Evolutionary conservation across 2,888 invertebrate species (phyloP).

Genomic region (Andrena marginata): DNA sequence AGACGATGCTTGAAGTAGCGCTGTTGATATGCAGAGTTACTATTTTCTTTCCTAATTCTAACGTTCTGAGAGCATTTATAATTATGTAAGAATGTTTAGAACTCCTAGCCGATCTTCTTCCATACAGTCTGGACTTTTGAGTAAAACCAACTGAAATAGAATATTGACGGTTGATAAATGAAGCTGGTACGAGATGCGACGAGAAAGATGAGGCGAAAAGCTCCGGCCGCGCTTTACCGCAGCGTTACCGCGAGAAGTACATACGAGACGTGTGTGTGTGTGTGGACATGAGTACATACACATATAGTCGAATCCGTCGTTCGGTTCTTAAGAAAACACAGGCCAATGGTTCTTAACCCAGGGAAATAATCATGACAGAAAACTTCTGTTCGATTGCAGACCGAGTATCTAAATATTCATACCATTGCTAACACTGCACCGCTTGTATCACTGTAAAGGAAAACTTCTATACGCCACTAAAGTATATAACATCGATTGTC

Average conservation of each 20-base stretch:
- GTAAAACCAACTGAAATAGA: neutral
- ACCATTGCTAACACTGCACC: no score
- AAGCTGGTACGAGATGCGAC: slow-evolving; percentile 16
- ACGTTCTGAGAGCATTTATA: no score
- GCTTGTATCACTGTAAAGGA: no score
- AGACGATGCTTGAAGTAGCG: no score
- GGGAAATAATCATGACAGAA: neutral
- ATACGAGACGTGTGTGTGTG: slow-evolving; percentile 20
- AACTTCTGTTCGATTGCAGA: neutral
- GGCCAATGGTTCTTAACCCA: slow-evolving; percentile 16
- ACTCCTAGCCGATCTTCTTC: neutral
- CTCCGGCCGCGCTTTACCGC: slow-evolving; percentile 22
- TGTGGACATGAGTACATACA: slow-evolving; percentile 1
- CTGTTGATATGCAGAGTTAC: no score
- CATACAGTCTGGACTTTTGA: neutral
- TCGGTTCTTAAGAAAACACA: slow-evolving; percentile 34
- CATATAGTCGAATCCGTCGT: slow-evolving; percentile 12
- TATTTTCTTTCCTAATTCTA: no score
- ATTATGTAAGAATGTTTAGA: no score
- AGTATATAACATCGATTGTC: no score
- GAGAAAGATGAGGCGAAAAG: slow-evolving; percentile 39
- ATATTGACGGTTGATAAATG: slow-evolving; percentile 11
- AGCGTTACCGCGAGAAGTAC: slow-evolving; percentile 1
- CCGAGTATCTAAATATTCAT: neutral
- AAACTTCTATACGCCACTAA: no score